These are phyloP conservation scores for Neelides folsomi DNA, from an alignment of 2,888 invertebrate species.

Conservation along the genomic window DNA sequence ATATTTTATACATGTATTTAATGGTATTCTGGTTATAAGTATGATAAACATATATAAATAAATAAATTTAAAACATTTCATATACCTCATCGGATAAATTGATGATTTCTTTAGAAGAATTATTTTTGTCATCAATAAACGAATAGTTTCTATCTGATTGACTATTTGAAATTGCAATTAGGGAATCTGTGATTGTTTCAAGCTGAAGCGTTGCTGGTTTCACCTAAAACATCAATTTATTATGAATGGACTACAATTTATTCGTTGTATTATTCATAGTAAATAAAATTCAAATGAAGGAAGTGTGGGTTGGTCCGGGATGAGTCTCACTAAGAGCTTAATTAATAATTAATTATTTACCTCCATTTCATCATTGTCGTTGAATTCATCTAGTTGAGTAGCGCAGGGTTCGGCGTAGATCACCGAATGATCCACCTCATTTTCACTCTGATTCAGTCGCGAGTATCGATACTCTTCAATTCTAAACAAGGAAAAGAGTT, in stretches of 20 bases:
- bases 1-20: too few relatives aligned
- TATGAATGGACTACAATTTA: neutral
- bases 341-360: neutral
- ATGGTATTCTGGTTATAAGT: too few relatives aligned
- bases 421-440: constrained; percentile 27
- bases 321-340: neutral
- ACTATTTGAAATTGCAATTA: constrained; percentile 24
- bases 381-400: constrained; percentile 1
- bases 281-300: neutral
- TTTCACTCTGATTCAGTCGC: constrained; percentile 30
- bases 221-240: constrained; percentile 12
- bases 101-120: too few relatives aligned
- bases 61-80: too few relatives aligned
- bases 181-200: constrained; percentile 21
- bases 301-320: neutral
- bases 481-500: too few relatives aligned
- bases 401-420: constrained; percentile 13
- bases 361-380: neutral
- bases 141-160: too few relatives aligned
- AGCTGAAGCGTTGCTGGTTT: constrained; percentile 30
- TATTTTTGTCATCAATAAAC: too few relatives aligned
- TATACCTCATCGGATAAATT: too few relatives aligned
- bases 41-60: too few relatives aligned
- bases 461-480: constrained; percentile 32
- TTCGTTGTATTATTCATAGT: neutral